Conservation (phyloP, 2,113 vertebrate species). For the Cygnus atratus region DNA sequence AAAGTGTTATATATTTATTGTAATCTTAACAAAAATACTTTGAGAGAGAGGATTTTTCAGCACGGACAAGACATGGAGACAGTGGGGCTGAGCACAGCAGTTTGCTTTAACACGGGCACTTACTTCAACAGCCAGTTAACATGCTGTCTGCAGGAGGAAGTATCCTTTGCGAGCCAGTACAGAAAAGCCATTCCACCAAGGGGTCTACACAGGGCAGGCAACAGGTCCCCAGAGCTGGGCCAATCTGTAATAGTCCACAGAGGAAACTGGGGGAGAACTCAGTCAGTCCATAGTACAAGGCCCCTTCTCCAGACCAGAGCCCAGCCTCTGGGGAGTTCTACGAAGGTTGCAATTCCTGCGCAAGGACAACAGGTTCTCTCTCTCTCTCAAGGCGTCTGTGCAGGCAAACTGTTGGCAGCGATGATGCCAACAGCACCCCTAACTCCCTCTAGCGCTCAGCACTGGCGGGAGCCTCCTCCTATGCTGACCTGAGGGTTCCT, state of each 20-base stretch:
- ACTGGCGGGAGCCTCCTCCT: background rate
- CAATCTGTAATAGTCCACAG: constrained; percentile 36
- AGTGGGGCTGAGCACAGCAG: constrained; percentile 31
- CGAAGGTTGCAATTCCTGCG: background rate
- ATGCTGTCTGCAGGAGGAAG: background rate
- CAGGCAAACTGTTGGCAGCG: background rate
- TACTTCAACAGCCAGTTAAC: constrained; percentile 46
- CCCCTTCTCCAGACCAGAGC: background rate
- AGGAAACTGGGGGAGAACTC: constrained; percentile 19
- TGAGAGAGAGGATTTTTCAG: constrained; percentile 55
- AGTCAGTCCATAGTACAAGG: background rate
- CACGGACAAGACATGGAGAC: constrained; percentile 34
- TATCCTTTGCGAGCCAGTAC: constrained; percentile 20
- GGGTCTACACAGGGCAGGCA: background rate
- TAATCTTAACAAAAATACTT: constrained; percentile 77
- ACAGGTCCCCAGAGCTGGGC: background rate
- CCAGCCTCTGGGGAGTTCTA: background rate
- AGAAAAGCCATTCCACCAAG: constrained; percentile 32
- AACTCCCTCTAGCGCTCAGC: background rate
- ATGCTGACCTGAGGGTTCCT: background rate
- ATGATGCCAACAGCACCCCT: background rate
- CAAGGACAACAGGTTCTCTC: background rate
- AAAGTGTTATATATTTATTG: constrained; percentile 77
- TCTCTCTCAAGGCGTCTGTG: background rate
- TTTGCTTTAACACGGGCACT: constrained; percentile 37